phyloP scores from a whole-genome alignment of 2,888 invertebrate species.

The Oscheius myriophilus region DNA sequence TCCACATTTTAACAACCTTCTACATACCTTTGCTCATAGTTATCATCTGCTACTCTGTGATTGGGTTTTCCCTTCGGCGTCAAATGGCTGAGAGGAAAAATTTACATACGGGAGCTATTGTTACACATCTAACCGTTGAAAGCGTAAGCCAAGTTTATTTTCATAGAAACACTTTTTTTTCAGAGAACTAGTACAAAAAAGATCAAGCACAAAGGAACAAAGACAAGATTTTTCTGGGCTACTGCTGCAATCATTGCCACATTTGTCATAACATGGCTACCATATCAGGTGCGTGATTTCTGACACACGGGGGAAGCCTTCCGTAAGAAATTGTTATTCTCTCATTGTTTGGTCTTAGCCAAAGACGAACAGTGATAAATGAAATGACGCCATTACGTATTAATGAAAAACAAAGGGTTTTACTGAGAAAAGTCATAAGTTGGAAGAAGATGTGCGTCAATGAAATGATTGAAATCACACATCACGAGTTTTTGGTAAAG shows the following conservation, averaged over 20 bases:
- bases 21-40: conserved; percentile 62
- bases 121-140: conserved; percentile 12
- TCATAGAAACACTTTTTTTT: neutral
- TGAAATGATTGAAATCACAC: no score
- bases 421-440: no score
- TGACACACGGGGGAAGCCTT: neutral
- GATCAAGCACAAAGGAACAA: conserved; percentile 44
- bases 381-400: no score
- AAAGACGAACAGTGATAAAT: no score
- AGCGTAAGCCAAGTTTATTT: neutral
- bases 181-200: conserved; percentile 43
- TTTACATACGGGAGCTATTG: conserved; percentile 33
- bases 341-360: conserved; percentile 1
- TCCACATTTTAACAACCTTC: conserved; percentile 63
- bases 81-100: conserved; percentile 52
- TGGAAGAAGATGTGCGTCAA: no score
- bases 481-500: no score
- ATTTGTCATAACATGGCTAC: conserved; percentile 64
- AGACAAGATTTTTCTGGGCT: conserved; percentile 58
- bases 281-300: conserved; percentile 48
- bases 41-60: conserved; percentile 56
- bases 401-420: no score
- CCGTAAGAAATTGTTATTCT: neutral
- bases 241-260: conserved; percentile 62
- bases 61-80: conserved; percentile 53